phyloP scores from a whole-genome alignment of 1,140 invertebrate genomes.

The Choristoneura fumiferana region DNA sequence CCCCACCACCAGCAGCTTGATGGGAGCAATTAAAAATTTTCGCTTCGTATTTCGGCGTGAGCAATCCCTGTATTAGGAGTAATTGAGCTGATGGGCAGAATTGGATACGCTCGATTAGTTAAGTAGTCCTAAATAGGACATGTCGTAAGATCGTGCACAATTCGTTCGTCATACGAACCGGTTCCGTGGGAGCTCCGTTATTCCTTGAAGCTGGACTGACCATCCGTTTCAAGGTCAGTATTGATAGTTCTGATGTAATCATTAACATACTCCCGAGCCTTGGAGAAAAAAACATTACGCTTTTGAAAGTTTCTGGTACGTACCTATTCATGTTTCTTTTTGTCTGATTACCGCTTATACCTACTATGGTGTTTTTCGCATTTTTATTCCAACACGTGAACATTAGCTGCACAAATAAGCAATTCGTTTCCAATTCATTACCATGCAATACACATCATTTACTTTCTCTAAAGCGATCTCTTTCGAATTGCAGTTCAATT shows the following conservation, averaged over 20 bases:
- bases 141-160: conserved; percentile 37
- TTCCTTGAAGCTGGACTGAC: conserved; percentile 10
- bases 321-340: too few relatives aligned
- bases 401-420: conserved; percentile 1
- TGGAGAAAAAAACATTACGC: too few relatives aligned
- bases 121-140: conserved; percentile 58
- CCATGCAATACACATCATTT: neutral
- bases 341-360: too few relatives aligned
- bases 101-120: conserved; percentile 72
- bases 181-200: conserved; percentile 3
- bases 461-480: neutral
- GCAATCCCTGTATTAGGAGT: conserved; percentile 65
- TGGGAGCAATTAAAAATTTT: conserved; percentile 62
- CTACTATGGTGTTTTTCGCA: too few relatives aligned
- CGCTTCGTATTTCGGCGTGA: conserved; percentile 60
- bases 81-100: conserved; percentile 70
- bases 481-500: neutral
- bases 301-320: too few relatives aligned
- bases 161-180: conserved; percentile 9
- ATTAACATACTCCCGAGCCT: too few relatives aligned
- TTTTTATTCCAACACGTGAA: neutral
- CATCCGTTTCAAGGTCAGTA: neutral
- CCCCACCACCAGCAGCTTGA: conserved; percentile 17
- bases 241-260: too few relatives aligned
- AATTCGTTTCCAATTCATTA: conserved; percentile 18